Conservation (phyloP, 2,113 vertebrate genomes). For the Nothocercus julius region DNA sequence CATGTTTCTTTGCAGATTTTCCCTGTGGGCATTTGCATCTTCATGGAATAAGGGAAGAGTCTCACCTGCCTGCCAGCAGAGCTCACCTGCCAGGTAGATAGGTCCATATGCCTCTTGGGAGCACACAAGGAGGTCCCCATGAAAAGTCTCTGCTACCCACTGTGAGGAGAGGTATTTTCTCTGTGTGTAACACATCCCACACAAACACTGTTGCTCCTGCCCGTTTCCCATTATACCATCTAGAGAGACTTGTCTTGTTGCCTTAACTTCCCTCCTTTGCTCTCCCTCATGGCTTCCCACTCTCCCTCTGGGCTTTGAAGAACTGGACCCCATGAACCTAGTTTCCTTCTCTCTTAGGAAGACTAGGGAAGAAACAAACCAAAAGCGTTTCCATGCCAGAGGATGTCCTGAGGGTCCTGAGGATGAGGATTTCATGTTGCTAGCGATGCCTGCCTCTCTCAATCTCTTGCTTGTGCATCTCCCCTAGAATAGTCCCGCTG, state of each 20-base stretch:
- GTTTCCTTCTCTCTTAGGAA: background rate
- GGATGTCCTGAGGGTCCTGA: background rate
- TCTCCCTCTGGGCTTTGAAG: background rate
- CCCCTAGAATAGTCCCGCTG: background rate
- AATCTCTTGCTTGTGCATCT: background rate
- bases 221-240: background rate
- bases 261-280: background rate
- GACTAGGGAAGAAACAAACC: background rate
- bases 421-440: background rate
- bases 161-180: background rate
- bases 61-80: background rate
- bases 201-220: accelerated
- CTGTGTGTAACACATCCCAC: background rate
- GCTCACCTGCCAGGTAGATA: background rate
- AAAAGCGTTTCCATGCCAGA: background rate
- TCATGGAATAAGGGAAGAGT: background rate
- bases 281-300: background rate
- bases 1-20: background rate
- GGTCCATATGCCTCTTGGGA: background rate
- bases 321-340: background rate
- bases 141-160: background rate
- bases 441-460: background rate
- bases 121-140: background rate
- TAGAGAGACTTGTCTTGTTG: background rate
- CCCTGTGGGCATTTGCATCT: background rate